These are phyloP conservation scores for Delia radicum DNA, from an alignment of 1,140 invertebrate species.

Conservation along the genomic window DNA sequence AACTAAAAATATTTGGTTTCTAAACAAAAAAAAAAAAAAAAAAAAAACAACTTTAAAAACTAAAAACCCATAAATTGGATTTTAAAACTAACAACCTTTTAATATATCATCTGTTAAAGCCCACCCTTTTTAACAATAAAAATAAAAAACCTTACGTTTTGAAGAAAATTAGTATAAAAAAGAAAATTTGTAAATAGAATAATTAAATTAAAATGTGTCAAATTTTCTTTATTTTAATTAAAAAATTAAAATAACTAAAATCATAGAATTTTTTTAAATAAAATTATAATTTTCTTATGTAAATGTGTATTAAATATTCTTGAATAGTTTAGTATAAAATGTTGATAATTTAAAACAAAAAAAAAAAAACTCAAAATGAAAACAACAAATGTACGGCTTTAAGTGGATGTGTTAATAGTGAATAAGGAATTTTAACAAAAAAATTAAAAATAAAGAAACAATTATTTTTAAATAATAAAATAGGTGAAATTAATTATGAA, in stretches of 20 bases:
- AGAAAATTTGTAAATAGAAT: slow-evolving; percentile 2
- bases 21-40: not conserved
- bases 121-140: not conserved
- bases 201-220: slow-evolving; percentile 10
- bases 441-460: not conserved
- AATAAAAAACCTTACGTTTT: too few species aligned
- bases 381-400: slow-evolving; percentile 8
- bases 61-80: too few species aligned
- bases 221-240: slow-evolving; percentile 12
- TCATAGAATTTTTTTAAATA: not conserved
- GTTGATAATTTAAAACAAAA: not conserved
- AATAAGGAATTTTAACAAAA: not conserved
- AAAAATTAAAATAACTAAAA: not conserved
- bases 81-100: not conserved
- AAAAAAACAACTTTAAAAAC: not conserved
- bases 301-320: not conserved
- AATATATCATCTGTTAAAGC: slow-evolving; percentile 16
- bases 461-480: slow-evolving; percentile 2
- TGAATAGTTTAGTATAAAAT: not conserved
- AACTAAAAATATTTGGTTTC: not conserved
- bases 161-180: too few species aligned
- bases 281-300: not conserved
- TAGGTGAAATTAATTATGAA: not conserved
- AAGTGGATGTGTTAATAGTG: slow-evolving; percentile 21
- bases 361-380: not conserved